phyloP scores from a whole-genome alignment of 2,888 invertebrate genomes.

The Nomada flava region DNA sequence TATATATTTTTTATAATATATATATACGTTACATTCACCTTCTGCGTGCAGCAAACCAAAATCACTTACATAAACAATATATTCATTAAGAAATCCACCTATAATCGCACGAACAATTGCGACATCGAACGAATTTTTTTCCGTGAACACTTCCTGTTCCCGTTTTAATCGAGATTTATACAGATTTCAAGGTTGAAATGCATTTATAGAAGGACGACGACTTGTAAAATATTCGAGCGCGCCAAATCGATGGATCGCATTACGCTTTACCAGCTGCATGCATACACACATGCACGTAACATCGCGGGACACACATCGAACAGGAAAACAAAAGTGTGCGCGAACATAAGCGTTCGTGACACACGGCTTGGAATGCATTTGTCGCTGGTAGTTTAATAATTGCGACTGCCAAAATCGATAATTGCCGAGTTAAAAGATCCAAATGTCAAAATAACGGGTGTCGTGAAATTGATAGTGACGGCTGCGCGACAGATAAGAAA shows the following conservation, averaged over 20 bases:
- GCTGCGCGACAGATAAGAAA: slow-evolving; percentile 7
- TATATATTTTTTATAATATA: background rate
- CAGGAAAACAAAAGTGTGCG: slow-evolving; percentile 35
- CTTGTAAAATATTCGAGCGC: slow-evolving; percentile 41
- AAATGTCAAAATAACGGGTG: background rate
- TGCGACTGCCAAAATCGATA: slow-evolving; percentile 2
- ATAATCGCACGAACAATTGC: background rate
- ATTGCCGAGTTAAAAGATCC: background rate
- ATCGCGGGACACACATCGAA: slow-evolving; percentile 25
- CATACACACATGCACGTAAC: slow-evolving; percentile 13
- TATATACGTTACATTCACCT: background rate
- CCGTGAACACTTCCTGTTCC: background rate
- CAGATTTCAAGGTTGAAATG: slow-evolving; percentile 19
- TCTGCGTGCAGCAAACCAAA: background rate
- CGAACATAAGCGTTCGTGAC: slow-evolving; percentile 16
- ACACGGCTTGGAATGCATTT: background rate
- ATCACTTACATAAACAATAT: slow-evolving; percentile 19
- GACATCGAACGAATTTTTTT: background rate
- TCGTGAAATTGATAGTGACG: slow-evolving; percentile 50
- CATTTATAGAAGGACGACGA: slow-evolving; percentile 11
- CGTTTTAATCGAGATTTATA: slow-evolving; percentile 13
- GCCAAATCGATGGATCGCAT: slow-evolving; percentile 49
- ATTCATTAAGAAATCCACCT: background rate
- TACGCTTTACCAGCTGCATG: slow-evolving; percentile 47
- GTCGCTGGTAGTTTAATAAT: background rate